phyloP scores from a whole-genome alignment of 2,113 vertebrate genomes.

The Alethe castanea region DNA sequence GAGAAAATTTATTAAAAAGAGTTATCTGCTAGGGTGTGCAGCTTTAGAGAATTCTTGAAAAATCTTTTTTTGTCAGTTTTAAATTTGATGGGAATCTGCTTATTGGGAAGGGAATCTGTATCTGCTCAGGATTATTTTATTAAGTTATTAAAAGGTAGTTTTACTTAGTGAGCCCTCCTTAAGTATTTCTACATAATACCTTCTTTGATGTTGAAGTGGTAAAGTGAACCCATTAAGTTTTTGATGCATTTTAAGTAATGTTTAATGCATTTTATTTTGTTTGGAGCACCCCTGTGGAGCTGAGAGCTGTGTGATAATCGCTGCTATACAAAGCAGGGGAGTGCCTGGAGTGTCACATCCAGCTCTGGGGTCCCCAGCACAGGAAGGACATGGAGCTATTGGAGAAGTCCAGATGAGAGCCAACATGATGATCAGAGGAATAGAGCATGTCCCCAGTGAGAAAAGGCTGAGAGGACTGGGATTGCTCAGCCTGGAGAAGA shows the following conservation, averaged over 20 bases:
- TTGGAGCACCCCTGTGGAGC: background rate
- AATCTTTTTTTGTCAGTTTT: background rate
- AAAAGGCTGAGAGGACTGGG: background rate
- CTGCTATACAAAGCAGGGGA: background rate
- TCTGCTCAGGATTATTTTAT: background rate
- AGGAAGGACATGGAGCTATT: background rate
- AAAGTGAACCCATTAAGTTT: background rate
- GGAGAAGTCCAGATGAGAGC: background rate
- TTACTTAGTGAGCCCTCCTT: background rate
- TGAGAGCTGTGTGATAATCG: background rate
- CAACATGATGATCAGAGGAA: background rate
- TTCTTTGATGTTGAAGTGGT: slow-evolving; percentile 9
- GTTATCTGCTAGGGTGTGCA: background rate
- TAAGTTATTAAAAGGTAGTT: background rate
- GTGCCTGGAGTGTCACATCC: background rate
- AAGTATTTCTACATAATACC: background rate
- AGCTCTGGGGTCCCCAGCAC: background rate
- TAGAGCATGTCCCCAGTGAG: background rate
- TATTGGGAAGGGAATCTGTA: background rate
- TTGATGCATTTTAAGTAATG: background rate
- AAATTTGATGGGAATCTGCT: background rate
- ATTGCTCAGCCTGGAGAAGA: background rate
- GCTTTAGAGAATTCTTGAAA: background rate
- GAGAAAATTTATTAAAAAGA: background rate
- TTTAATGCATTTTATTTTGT: background rate